Percentiles rank a stretch among this genome's conserved stretches.
phyloP scores from a whole-genome alignment of 2,888 invertebrate species.

The Cerceris rybyensis region DNA sequence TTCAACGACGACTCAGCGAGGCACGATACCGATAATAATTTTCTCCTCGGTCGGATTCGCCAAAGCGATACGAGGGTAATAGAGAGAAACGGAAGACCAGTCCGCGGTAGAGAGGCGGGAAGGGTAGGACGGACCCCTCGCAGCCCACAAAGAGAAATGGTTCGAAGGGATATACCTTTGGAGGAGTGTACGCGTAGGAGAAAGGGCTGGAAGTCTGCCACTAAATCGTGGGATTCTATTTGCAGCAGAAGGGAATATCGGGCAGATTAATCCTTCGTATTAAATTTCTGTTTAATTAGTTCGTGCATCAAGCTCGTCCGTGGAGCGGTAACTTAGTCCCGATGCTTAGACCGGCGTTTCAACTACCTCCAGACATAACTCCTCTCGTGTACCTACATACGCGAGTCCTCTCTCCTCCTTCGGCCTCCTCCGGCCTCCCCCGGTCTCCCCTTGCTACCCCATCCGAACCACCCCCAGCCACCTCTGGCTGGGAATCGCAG shows the following conservation, averaged over 20 bases:
- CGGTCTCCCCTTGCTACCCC: neutral
- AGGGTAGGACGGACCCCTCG: no score
- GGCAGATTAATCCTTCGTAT: constrained; percentile 58
- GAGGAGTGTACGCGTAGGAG: neutral
- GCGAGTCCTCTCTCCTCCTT: no score
- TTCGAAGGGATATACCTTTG: neutral
- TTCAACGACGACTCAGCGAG: neutral
- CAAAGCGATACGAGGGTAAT: neutral
- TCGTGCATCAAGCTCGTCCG: constrained; percentile 52
- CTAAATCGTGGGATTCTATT: constrained; percentile 39
- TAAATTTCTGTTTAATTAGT: constrained; percentile 66
- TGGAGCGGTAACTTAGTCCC: constrained; percentile 53
- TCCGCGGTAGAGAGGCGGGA: no score
- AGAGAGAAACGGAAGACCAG: constrained; percentile 2
- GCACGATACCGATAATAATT: constrained; percentile 13
- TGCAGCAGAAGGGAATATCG: constrained; percentile 40
- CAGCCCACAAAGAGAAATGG: constrained; percentile 16
- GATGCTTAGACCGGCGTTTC: constrained; percentile 47
- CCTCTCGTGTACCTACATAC: constrained; percentile 16
- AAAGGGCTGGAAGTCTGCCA: neutral
- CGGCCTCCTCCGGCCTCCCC: no score
- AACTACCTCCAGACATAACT: constrained; percentile 25
- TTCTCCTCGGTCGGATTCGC: constrained; percentile 7
- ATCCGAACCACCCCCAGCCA: neutral
- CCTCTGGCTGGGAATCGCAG: constrained; percentile 35